A percentile compares a stretch with the other conserved stretches of the same genome.
Conservation (phyloP, 2,888 invertebrate genomes). For the Labia minor region DNA sequence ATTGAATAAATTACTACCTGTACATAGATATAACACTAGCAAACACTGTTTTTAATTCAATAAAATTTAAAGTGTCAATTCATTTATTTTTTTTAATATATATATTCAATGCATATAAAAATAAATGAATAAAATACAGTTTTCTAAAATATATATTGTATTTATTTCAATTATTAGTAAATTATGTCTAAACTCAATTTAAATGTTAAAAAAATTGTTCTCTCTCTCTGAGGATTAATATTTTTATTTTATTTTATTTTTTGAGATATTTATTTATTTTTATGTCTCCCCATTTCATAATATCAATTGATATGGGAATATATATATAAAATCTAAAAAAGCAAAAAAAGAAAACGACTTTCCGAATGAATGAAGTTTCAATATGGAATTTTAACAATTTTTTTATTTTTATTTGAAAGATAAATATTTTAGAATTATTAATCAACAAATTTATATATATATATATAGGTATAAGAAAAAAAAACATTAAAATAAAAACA, state of each 20-base stretch:
- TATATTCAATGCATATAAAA: no score
- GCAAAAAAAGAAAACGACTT: slow-evolving; percentile 1
- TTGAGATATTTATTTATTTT: no score
- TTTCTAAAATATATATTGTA: no score
- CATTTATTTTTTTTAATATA: no score
- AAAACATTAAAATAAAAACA: no score
- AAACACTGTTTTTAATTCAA: no score
- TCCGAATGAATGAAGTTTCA: slow-evolving; percentile 13
- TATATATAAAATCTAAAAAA: neutral
- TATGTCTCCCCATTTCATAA: no score
- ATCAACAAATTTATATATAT: neutral
- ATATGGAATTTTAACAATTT: slow-evolving; percentile 3
- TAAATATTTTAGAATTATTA: slow-evolving; percentile 13
- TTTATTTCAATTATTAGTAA: neutral
- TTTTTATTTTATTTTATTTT: neutral
- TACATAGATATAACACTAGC: no score
- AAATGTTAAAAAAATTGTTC: neutral
- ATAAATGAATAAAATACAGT: no score
- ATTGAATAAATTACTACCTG: no score
- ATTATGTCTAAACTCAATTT: neutral
- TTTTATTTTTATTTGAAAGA: neutral
- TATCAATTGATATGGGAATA: slow-evolving; percentile 1
- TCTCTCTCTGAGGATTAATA: neutral
- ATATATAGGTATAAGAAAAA: neutral
- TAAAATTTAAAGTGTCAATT: no score